Evolutionary conservation across 2,113 vertebrate genomes (phyloP).

Genomic region (Rhagologus leucostigma): DNA sequence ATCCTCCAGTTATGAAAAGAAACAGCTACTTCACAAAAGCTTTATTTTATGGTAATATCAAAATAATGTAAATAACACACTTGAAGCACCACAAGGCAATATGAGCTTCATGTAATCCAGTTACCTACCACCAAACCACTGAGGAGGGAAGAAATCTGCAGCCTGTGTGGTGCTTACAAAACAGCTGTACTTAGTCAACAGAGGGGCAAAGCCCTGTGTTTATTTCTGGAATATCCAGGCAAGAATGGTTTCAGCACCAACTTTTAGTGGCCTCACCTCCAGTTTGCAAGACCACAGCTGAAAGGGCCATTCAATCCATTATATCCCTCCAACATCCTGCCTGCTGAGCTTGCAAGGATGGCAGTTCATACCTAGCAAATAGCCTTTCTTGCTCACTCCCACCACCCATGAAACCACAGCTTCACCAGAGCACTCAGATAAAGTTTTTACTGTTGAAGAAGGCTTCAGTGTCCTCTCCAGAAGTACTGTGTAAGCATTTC

Average conservation of each 20-base stretch:
- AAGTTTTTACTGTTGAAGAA: not conserved
- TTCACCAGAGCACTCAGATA: not conserved
- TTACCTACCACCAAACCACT: not conserved
- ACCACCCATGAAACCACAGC: not conserved
- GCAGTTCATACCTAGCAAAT: not conserved
- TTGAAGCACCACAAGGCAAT: not conserved
- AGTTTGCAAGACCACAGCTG: not conserved
- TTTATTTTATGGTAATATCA: not conserved
- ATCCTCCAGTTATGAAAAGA: not conserved
- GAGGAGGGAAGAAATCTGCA: not conserved
- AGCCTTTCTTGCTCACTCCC: not conserved
- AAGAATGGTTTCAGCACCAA: not conserved
- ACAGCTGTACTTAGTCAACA: not conserved
- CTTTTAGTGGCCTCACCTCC: not conserved
- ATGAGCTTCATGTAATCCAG: not conserved
- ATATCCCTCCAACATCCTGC: not conserved
- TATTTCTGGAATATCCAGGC: not conserved
- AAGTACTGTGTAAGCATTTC: not conserved
- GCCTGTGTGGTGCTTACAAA: not conserved
- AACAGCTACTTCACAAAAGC: not conserved
- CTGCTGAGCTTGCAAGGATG: not conserved
- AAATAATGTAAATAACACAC: not conserved
- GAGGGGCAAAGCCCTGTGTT: not conserved
- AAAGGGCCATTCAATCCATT: accelerated
- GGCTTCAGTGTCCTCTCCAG: not conserved